Conservation (phyloP, 2,888 invertebrate genomes). For the Synanthedon myopaeformis region DNA sequence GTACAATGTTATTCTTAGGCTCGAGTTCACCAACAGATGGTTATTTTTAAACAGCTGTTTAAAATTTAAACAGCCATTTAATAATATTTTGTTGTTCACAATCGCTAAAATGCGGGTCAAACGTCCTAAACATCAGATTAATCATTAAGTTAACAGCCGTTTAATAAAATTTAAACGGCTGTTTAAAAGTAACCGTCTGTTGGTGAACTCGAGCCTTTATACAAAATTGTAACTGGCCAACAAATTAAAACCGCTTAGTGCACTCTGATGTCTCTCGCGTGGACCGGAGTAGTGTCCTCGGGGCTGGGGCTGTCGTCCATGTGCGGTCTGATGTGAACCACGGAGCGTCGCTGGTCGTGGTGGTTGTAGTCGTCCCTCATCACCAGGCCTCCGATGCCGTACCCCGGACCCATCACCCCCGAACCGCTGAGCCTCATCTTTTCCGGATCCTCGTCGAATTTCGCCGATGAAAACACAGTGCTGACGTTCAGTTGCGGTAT, state of each 20-base stretch:
- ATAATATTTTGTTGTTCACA: too few relatives aligned
- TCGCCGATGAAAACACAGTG: conserved; percentile 78
- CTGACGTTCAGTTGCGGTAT: conserved; percentile 90
- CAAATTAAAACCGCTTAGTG: conserved; percentile 36
- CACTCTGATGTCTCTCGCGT: conserved; percentile 68
- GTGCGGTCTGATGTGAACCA: conserved; percentile 75
- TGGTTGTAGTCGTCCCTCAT: conserved; percentile 62
- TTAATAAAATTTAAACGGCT: too few relatives aligned
- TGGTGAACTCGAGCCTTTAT: too few relatives aligned
- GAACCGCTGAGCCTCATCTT: conserved; percentile 75
- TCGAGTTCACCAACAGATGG: too few relatives aligned
- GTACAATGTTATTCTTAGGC: too few relatives aligned
- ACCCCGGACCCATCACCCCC: conserved; percentile 55
- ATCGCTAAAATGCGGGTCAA: too few relatives aligned
- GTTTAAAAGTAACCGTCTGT: too few relatives aligned
- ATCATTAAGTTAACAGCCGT: too few relatives aligned
- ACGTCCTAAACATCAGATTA: too few relatives aligned
- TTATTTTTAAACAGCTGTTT: too few relatives aligned
- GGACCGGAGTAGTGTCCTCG: conserved; percentile 75
- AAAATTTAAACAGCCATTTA: too few relatives aligned
- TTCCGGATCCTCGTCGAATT: conserved; percentile 72
- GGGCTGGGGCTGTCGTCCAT: conserved; percentile 78
- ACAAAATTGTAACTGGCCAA: too few relatives aligned
- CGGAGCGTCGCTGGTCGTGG: conserved; percentile 69
- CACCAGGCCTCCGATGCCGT: conserved; percentile 53